Evolutionary conservation across 2,888 invertebrate species (phyloP).

Genomic region (Portevinia maculata): DNA sequence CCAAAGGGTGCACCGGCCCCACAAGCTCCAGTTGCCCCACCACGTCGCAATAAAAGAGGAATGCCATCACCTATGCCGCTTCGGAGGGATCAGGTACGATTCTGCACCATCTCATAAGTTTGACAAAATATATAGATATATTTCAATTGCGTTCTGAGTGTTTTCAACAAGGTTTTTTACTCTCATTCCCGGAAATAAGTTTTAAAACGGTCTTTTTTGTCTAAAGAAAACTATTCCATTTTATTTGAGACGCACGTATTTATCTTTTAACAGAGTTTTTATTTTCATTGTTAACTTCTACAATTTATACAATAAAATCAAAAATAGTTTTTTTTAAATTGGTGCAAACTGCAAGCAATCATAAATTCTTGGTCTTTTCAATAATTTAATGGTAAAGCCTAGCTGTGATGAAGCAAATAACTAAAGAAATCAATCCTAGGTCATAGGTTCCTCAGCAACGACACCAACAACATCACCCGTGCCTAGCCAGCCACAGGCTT

Average conservation of each 20-base stretch:
- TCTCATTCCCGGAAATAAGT: slow-evolving; percentile 45
- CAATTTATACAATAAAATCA: slow-evolving; percentile 54
- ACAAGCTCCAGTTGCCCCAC: slow-evolving; percentile 86
- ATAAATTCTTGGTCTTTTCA: slow-evolving; percentile 57
- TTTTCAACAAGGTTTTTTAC: slow-evolving; percentile 48
- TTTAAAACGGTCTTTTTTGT: slow-evolving; percentile 16
- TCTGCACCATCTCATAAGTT: slow-evolving; percentile 82
- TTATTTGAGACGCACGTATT: slow-evolving; percentile 54
- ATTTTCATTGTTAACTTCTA: slow-evolving; percentile 60
- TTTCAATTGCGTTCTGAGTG: slow-evolving; percentile 45
- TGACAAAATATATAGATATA: slow-evolving; percentile 23
- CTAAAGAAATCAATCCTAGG: slow-evolving; percentile 76
- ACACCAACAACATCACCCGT: slow-evolving; percentile 76
- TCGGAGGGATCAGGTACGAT: slow-evolving; percentile 83
- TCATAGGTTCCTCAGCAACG: slow-evolving; percentile 71
- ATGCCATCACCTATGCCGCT: slow-evolving; percentile 83
- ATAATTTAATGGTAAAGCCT: slow-evolving; percentile 19
- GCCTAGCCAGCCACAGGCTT: slow-evolving; percentile 75
- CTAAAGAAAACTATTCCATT: slow-evolving; percentile 45
- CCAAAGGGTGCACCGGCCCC: slow-evolving; percentile 83
- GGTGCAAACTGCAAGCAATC: slow-evolving; percentile 37
- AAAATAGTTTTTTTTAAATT: slow-evolving; percentile 39
- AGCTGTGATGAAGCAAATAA: slow-evolving; percentile 63
- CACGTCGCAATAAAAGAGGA: slow-evolving; percentile 85
- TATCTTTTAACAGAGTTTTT: slow-evolving; percentile 59